Conservation (phyloP, 2,113 vertebrate species). For the Synchiropus splendidus region DNA sequence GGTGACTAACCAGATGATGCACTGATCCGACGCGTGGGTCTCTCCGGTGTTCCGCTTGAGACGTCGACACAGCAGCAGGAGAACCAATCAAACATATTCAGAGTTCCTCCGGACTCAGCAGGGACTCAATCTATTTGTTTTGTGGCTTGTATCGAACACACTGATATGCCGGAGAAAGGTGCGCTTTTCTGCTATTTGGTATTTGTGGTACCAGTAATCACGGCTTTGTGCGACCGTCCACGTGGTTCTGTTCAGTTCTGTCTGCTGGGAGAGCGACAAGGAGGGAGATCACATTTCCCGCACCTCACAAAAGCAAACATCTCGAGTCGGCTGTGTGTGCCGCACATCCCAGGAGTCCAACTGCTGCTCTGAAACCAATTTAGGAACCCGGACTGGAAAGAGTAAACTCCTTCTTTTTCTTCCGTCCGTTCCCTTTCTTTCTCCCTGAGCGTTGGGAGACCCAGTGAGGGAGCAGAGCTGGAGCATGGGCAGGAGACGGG, state of each 20-base stretch:
- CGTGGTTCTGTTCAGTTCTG: slow-evolving; percentile 26
- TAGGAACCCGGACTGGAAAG: slow-evolving; percentile 73
- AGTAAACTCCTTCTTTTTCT: slow-evolving; percentile 61
- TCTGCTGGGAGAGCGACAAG: slow-evolving; percentile 50
- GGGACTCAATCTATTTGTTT: slow-evolving; percentile 39
- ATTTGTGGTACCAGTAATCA: slow-evolving; percentile 38
- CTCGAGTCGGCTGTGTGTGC: slow-evolving; percentile 55
- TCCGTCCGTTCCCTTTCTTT: slow-evolving; percentile 30
- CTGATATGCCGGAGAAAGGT: slow-evolving; percentile 28
- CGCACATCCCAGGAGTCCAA: slow-evolving; percentile 68
- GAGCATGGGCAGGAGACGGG: slow-evolving; percentile 36
- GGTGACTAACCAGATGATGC: slow-evolving; percentile 29
- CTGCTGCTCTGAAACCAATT: slow-evolving; percentile 79
- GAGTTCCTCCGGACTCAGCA: slow-evolving; percentile 43
- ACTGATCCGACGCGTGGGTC: slow-evolving; percentile 31
- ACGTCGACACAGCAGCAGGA: slow-evolving; percentile 36
- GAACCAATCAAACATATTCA: slow-evolving; percentile 59
- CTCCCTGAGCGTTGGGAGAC: slow-evolving; percentile 43
- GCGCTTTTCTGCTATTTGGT: slow-evolving; percentile 34
- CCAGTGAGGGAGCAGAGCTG: slow-evolving; percentile 35
- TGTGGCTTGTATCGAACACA: no score
- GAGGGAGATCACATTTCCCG: slow-evolving; percentile 57
- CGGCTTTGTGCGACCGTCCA: slow-evolving; percentile 31
- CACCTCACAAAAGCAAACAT: slow-evolving; percentile 64
- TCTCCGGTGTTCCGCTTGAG: slow-evolving; percentile 39